Base-by-base conservation (phyloP, 2,888 invertebrate genomes). In the Alloplasta piceator region DNA sequence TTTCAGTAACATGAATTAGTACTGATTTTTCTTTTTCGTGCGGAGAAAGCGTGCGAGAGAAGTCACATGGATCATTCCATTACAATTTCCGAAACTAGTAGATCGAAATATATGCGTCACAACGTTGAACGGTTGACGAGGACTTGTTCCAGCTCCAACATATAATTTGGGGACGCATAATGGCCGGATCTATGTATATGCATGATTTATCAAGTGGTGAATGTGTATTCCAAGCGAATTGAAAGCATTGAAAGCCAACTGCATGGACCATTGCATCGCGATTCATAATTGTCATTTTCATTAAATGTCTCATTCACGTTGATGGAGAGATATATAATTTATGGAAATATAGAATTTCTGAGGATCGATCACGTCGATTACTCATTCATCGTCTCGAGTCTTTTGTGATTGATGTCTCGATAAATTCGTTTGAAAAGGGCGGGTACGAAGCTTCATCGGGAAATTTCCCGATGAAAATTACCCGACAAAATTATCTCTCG, bases 81-180 rank as follows among this genome's bases (percentile, higher is more conserved):
- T 71, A 74, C 74, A 56, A 78, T 66, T 70, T 81, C 60, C 48
- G 36, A 60, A 56, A 55, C 74, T 61, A 41, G 48, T 48, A 26
- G 38, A 70, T 74, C 66, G 73, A 68, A 78, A 78, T 68, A 63
- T 55, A 58, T 50, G 55, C 46, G 64, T 43, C 52, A 60, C 71
- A 78, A 78, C 48, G 46, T 48, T 66, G 36, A 68, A 67, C 68
- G 61, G 14, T 68, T 81, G 61, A 78, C 78, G 74, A 81, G 74
- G 78, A 55, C 81, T 81, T 78, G 81, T 78, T 81, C 66, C 46
- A 66, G 55, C 10, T 61, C 63, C 36, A 67, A 48, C 70, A 26
- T 46, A 78, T 73, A 67, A 67, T 72, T 36, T 63, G 41, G 63
- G 12, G 1, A 26, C 26, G 26, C 16, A 9, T 10, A 68, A 46